Evolutionary conservation across 2,888 invertebrate genomes (phyloP), one percentile per base, ranked within the genome.

Genomic region (Hoplodrina ambigua): DNA sequence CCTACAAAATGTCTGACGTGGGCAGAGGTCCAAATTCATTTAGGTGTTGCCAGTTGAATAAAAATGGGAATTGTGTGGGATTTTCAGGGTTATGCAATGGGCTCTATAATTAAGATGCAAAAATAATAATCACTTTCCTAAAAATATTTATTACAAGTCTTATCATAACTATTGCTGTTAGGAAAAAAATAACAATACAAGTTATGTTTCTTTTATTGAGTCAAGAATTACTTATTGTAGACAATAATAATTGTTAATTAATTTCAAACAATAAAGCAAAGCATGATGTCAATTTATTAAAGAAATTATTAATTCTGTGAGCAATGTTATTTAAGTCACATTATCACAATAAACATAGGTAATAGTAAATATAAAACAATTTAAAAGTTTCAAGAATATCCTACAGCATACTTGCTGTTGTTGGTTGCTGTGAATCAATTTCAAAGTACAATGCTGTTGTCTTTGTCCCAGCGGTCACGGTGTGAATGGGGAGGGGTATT

Each of bases 401-500:
- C 17, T n/a, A 70, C 69, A 70, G 67, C 72, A 70, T 37, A 17
- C 25, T 67, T 71, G 72, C 72, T 80, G 58, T 44, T 58, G 33
- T 63, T 60, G 11, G 37, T 62, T 44, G 30, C 44, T n/a, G 19
- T 15, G 1, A 54, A 62, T 44, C 15, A 53, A 60, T 57, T 73
- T 90, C 82, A 94, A 75, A 96, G 93, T 25, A 96, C 93, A 91
- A 96, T 93, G 82, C 96, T 96, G 80, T 78, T 93, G 54, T 96
- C 96, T 87, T 95, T 94, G 69, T 96, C 96, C 96, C 96, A 96
- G 81, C 89, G 88, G 69, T 96, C 96, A 33, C 96, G 92, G 66
- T 96, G 94, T 58, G 95, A 93, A 71, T 95, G 93, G 6, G 96
- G 96, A 54, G 96, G 96, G 37, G 96, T 96, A 72, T 96, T 96